A percentile compares a stretch with the other conserved stretches of the same genome.
Conservation (phyloP, 2,888 invertebrate species). For the Norana najaformis region DNA sequence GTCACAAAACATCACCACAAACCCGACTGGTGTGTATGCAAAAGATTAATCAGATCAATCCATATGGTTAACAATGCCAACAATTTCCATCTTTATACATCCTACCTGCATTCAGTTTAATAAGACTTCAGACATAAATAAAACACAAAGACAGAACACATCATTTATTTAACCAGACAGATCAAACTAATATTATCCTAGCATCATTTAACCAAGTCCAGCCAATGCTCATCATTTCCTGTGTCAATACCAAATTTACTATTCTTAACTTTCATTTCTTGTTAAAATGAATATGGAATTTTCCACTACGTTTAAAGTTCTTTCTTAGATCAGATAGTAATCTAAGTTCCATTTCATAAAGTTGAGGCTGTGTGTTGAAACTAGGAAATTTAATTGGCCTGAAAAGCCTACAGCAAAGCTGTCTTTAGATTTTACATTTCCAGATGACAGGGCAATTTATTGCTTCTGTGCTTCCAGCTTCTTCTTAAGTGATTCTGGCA, state of each 20-base stretch:
- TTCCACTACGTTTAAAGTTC: neutral
- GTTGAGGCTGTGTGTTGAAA: neutral
- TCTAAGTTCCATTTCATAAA: neutral
- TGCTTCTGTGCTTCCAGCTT: slow-evolving; percentile 41
- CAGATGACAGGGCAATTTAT: neutral
- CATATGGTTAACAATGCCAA: neutral
- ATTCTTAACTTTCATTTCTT: neutral
- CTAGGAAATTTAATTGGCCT: neutral
- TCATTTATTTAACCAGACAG: neutral
- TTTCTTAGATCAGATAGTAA: slow-evolving; percentile 2
- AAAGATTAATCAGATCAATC: neutral
- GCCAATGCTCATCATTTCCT: neutral
- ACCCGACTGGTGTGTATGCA: neutral
- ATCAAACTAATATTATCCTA: neutral
- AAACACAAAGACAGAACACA: neutral
- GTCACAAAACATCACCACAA: neutral
- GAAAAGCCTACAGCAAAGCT: neutral
- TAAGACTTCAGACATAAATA: neutral
- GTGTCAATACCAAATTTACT: neutral
- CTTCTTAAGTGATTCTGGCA: slow-evolving; percentile 74
- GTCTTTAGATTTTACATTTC: neutral
- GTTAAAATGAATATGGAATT: neutral
- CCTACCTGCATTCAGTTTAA: neutral
- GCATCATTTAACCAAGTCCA: neutral
- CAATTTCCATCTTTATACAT: neutral